Evolutionary conservation across 1,140 invertebrate genomes (phyloP), one percentile per base, ranked within the genome.

Genomic region (Calycopis cecrops): DNA sequence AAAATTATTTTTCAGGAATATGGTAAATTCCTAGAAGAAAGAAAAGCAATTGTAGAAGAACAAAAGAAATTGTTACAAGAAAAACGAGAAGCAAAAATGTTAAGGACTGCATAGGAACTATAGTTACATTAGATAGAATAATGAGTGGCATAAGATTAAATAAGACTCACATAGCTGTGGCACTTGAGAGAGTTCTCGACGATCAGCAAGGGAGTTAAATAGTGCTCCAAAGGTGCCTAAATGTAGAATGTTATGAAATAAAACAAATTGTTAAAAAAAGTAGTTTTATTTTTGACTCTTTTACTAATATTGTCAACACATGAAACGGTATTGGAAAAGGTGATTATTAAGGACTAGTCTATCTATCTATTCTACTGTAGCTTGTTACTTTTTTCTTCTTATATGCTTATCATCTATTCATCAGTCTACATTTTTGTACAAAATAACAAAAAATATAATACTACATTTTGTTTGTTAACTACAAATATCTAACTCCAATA

Each of bases 41-140:
- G 97, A 57, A 92, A 93, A 76, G 57, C 74, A 48, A 88, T 94
- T 60, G 87, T 97, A 2, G 92, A 92, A 65, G 79, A 94, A 74
- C 94, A 97, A 83, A 90, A 93, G 64, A 91, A 92, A 76, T 90
- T 93, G 73, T 84, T 98, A 48, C 91, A 96, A 88, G 96, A 97
- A 81, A 92, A 93, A 69, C 93, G 94, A 87, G 95, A 98, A 89
- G 94, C 96, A 0, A 99, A 98, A 90, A 92, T 99, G 91, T 91
- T 99, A 55, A 90, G 97, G 88, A 95, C 93, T 55, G 90, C 83
- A 28, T 85, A 83, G 62, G 40, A 14, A 9, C 9, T 44, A 44
- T 28, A 28, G 21, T 28, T 28, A 28, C 6, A 28, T 28, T 28
- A 28, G 2, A 28, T 28, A 28, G 21, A 28, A 28, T 28, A 28